Evolutionary conservation across 2,888 invertebrate genomes (phyloP).

Genomic region (Agrotis segetum): DNA sequence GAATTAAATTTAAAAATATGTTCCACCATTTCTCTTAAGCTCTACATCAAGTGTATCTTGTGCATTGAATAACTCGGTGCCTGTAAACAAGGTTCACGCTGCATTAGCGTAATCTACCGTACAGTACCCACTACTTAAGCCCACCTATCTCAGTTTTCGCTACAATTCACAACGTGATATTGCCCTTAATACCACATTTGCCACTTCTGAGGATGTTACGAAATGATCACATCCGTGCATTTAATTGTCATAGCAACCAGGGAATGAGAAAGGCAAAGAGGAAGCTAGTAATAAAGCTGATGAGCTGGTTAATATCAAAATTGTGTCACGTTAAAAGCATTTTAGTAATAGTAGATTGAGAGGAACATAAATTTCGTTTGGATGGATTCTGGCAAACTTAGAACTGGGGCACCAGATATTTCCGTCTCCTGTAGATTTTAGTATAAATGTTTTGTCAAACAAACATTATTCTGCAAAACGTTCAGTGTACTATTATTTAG

Average conservation of each 20-base stretch:
- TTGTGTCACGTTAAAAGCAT: constrained; percentile 49
- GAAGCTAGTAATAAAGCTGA: constrained; percentile 62
- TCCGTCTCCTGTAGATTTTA: constrained; percentile 41
- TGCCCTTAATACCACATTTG: constrained; percentile 75
- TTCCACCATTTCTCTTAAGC: not conserved
- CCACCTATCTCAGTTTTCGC: constrained; percentile 74
- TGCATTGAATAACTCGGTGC: constrained; percentile 54
- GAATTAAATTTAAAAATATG: constrained; percentile 34
- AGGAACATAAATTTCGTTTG: constrained; percentile 46
- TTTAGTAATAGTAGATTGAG: constrained; percentile 38
- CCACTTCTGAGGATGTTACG: constrained; percentile 77
- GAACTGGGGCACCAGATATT: constrained; percentile 41
- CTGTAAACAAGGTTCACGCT: constrained; percentile 60
- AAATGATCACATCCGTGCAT: constrained; percentile 83
- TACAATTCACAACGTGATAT: constrained; percentile 75
- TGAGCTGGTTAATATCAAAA: constrained; percentile 57
- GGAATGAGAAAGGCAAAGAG: constrained; percentile 57
- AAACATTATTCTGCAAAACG: not conserved
- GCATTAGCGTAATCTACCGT: constrained; percentile 64
- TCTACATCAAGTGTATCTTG: constrained; percentile 17
- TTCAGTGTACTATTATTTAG: constrained; percentile 5
- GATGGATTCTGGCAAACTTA: constrained; percentile 38
- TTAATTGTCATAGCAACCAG: constrained; percentile 77
- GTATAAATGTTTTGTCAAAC: constrained; percentile 39
- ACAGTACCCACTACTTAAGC: constrained; percentile 57